Evolutionary conservation across 2,888 invertebrate genomes (phyloP), one percentile per base, ranked within the genome.

Genomic region (Melanotus villosus): DNA sequence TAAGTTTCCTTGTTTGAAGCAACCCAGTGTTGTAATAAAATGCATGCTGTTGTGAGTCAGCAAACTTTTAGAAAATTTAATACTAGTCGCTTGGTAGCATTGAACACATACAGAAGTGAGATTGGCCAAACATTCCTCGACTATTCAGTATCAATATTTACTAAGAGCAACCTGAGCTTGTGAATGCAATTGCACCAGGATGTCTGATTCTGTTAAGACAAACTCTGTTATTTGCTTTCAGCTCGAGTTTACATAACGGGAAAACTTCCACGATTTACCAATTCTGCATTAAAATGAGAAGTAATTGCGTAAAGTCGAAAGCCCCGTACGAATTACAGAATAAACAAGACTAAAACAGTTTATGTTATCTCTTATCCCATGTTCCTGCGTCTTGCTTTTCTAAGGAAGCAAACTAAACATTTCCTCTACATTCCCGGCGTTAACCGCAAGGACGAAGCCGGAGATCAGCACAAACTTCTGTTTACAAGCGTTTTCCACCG

Each of bases 341-440:
- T 54, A 68, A 68, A 68, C 62, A 68, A 36, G 52, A 54, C 57
- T 68, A 45, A 63, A 63, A 50, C 68, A 21, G 60, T 68, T 63
- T 56, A 68, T 63, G 68, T 57, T 63, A 56, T 68, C 57, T 63
- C 68, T 68, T 56, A 14, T 50, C 32, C 38, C 26, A 38, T 62
- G 34, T 47, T 56, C 32, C 47, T 57, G 36, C 30, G 58, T 32
- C 65, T 50, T 60, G 67, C 54, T 67, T 60, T 54, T 63, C 38
- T 68, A 68, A 68, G 47, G 45, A 18, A 43, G 45, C 56, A 68
- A 68, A 62, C 68, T 60, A 68, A 68, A 63, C 62, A 68, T 63
- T 68, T 68, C 54, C 68, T 32, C 43, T 62, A 56, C 50, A 62
- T 56, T 54, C 52, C 56, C 38, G 38, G 16, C 52, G 52, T 26